These are phyloP conservation scores for Percopsis transmontana DNA, from an alignment of 2,113 vertebrate genomes.

Conservation along the genomic window DNA sequence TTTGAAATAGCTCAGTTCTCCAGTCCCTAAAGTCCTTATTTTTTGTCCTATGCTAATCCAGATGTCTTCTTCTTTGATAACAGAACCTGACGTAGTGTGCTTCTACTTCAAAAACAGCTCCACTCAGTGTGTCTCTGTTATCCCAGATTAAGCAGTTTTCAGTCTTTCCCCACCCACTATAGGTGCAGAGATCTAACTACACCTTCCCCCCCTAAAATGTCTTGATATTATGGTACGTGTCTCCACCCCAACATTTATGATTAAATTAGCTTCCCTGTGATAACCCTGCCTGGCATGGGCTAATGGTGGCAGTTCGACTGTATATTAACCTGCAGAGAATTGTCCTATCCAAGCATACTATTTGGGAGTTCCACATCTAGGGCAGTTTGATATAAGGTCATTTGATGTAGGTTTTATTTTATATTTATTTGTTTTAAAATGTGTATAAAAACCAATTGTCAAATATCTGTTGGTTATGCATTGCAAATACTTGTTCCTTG, in stretches of 20 bases:
- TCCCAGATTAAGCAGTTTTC: background rate
- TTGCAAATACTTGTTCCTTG: background rate
- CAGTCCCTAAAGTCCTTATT: background rate
- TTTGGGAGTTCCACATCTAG: too few relatives aligned
- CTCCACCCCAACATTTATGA: slow-evolving; percentile 43
- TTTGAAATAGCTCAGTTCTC: background rate
- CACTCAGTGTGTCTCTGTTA: background rate
- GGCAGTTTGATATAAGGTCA: too few relatives aligned
- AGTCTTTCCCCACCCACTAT: background rate
- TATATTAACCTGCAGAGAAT: slow-evolving; percentile 21
- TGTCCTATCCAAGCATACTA: slow-evolving; percentile 22
- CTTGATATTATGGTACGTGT: slow-evolving; percentile 32
- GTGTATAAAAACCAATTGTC: too few relatives aligned
- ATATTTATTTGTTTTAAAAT: too few relatives aligned
- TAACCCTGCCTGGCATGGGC: background rate
- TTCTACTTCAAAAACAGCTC: background rate
- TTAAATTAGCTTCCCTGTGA: slow-evolving; percentile 39
- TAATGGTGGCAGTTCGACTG: background rate
- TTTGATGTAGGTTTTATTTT: too few relatives aligned
- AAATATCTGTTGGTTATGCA: too few relatives aligned
- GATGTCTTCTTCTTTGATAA: background rate
- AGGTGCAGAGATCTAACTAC: slow-evolving; percentile 27
- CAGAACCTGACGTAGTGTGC: background rate
- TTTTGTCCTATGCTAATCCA: background rate
- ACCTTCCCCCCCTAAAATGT: slow-evolving; percentile 13